Base-by-base conservation (phyloP, 2,113 vertebrate genomes). In the Mystacornis crossleyi region DNA sequence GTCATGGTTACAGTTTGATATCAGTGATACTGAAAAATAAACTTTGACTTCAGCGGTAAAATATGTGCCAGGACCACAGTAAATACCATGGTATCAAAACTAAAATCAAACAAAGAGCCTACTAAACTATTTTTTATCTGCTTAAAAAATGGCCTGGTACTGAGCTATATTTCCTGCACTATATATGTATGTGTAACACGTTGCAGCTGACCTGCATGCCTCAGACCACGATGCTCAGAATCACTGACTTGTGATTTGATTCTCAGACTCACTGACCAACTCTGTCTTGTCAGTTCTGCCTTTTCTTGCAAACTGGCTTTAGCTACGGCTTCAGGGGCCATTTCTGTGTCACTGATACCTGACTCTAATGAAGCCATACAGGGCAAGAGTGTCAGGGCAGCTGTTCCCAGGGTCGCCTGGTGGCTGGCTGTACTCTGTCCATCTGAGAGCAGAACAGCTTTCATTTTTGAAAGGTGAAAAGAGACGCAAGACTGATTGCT, bases 41-140 rank as follows among this genome's bases (percentile, higher is more conserved):
- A 90, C 79, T 95, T 96, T 51, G 71, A 93, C 84, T 86, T 91
- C 72, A 64, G 79, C 16, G 42, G 51, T 93, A 86, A 95, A 95
- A 90, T 77, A 93, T 21, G 53, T 65, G 60, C 88, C 64, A 74
- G 10, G n/a, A 89, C 36, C 75, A 74, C 58, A 48, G 64, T 5
- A 91, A 78, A 86, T 80, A 96, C 24, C 70, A 33, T 18, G 47
- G 29, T 64, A 93, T 83, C 69, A 67, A 89, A 81, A 43, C 9
- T 36, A 84, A 86, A 96, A 92, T 92, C 92, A 78, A 93, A 88
- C 43, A 74, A 90, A 94, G 57, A 90, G 61, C 50, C 79, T 74
- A 73, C 50, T 78, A 86, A 90, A 69, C 7, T 58, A 88, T 55
- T 47, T 77, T 53, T 90, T 87, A 73, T 73, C 64, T 70, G 6